Conservation (phyloP, 1,140 invertebrate genomes). For the Armadillidium nasatum region DNA sequence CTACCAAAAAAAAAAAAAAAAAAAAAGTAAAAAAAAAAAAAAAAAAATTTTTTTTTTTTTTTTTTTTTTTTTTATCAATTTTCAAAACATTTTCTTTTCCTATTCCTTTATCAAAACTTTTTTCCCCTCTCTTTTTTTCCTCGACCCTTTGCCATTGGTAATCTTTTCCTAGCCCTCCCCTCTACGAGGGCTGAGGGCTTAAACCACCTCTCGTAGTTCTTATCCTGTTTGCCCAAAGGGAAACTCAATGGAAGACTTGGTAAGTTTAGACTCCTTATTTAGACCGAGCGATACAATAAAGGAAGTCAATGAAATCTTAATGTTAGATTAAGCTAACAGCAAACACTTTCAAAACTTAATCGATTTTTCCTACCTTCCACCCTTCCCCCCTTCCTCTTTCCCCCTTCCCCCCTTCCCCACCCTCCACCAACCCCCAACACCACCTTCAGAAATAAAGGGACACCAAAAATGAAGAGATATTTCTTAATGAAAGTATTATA, state of each 20-base stretch:
- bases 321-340: background rate
- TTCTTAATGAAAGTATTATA: too few species aligned
- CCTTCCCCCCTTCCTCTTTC: too few species aligned
- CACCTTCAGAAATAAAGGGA: too few species aligned
- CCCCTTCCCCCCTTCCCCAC: too few species aligned
- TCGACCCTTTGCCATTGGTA: background rate
- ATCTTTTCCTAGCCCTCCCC: background rate
- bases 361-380: too few species aligned
- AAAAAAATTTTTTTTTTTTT: too few species aligned
- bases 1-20: too few species aligned
- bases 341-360: background rate
- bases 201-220: background rate
- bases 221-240: constrained; percentile 1
- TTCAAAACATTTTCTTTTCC: background rate
- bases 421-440: too few species aligned
- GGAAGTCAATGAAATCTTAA: background rate
- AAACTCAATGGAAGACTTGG: background rate
- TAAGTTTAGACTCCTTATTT: background rate
- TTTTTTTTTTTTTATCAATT: too few species aligned
- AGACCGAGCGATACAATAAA: background rate
- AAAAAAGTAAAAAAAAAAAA: too few species aligned
- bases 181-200: background rate
- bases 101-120: background rate
- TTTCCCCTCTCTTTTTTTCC: background rate
- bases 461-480: too few species aligned